These are phyloP conservation scores for Esperia sulphurella DNA, from an alignment of 2,888 invertebrate genomes.

Conservation along the genomic window DNA sequence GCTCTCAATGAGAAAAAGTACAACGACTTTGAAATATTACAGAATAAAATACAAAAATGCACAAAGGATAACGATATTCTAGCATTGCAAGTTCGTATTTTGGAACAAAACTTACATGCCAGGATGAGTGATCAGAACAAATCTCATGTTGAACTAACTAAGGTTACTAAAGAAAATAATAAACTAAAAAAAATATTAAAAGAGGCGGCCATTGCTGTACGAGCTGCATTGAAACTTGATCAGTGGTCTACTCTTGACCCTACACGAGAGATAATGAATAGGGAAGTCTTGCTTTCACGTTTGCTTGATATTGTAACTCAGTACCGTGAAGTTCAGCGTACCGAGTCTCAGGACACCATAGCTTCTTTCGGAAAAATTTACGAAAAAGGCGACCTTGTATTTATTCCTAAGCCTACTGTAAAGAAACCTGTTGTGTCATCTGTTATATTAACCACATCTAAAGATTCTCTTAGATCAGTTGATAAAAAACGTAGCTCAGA, in stretches of 20 bases:
- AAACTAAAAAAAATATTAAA: conserved; percentile 79
- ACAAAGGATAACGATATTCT: conserved; percentile 68
- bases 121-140: conserved; percentile 68
- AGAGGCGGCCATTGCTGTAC: conserved; percentile 80
- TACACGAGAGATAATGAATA: conserved; percentile 61
- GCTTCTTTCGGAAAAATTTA: conserved; percentile 78
- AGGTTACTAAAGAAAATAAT: conserved; percentile 72
- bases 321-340: conserved; percentile 55
- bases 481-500: conserved; percentile 24
- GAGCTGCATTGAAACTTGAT: conserved; percentile 76
- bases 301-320: conserved; percentile 75
- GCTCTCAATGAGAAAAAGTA: conserved; percentile 59
- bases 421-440: conserved; percentile 37
- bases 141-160: conserved; percentile 59
- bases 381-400: conserved; percentile 82
- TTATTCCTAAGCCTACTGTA: conserved; percentile 72
- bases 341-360: conserved; percentile 61
- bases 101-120: conserved; percentile 80
- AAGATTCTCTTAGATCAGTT: conserved; percentile 22
- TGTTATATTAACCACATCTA: conserved; percentile 23
- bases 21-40: conserved; percentile 54
- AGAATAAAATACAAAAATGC: conserved; percentile 56
- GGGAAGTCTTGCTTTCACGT: conserved; percentile 73
- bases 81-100: conserved; percentile 60
- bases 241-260: conserved; percentile 54